Evolutionary conservation across 2,888 invertebrate genomes (phyloP).

Genomic region (Sarcophaga carnaria): DNA sequence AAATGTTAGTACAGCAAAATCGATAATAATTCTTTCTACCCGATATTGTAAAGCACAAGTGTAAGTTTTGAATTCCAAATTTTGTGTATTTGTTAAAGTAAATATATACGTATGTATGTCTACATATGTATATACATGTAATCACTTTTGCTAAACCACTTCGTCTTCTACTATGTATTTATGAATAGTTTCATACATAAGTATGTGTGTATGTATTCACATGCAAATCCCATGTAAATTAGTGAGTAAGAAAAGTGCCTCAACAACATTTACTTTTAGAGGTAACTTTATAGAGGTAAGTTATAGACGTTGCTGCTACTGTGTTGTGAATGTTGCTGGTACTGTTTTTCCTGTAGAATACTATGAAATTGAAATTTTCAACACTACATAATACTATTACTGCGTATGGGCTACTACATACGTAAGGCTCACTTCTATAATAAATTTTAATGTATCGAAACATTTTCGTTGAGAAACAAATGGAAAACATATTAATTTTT

Average conservation of each 20-base stretch:
- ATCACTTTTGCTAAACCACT: neutral
- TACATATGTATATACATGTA: neutral
- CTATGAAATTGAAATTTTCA: too few relatives aligned
- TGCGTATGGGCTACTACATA: too few relatives aligned
- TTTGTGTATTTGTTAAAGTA: conserved; percentile 48
- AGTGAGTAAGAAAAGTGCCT: conserved; percentile 19
- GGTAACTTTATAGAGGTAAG: too few relatives aligned
- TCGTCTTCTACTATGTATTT: neutral
- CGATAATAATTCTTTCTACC: neutral
- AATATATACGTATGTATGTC: conserved; percentile 18
- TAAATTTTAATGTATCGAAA: too few relatives aligned
- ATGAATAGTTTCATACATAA: neutral
- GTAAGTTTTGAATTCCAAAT: conserved; percentile 56
- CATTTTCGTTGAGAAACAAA: too few relatives aligned
- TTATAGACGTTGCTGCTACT: neutral
- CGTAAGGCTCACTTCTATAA: too few relatives aligned
- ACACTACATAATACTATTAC: too few relatives aligned
- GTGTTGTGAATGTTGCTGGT: too few relatives aligned
- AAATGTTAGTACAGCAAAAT: neutral
- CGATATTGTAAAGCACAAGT: conserved; percentile 13
- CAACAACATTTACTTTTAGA: too few relatives aligned
- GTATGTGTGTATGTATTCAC: neutral
- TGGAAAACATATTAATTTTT: too few relatives aligned
- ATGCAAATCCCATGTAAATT: conserved; percentile 40
- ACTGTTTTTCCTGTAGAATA: too few relatives aligned